Conservation (phyloP, 2,888 invertebrate genomes). For the Phania funesta region DNA sequence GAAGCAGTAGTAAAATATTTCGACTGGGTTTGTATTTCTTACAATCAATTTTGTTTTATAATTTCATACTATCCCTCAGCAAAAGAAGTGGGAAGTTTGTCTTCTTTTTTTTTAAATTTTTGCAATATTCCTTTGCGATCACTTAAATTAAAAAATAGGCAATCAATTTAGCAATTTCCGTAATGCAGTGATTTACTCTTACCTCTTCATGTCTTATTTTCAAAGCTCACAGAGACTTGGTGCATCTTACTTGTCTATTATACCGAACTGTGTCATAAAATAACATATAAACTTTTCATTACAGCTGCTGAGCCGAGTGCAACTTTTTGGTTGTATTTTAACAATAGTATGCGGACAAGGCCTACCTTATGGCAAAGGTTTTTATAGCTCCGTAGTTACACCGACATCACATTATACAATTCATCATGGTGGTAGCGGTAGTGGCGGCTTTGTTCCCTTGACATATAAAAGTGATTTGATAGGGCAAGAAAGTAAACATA, state of each 20-base stretch:
- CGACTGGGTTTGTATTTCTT: background rate
- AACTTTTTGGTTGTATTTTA: conserved; percentile 58
- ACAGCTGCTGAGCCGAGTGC: conserved; percentile 69
- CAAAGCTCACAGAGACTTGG: too few relatives aligned
- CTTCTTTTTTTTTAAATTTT: too few relatives aligned
- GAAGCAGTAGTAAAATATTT: background rate
- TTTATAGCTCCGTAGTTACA: conserved; percentile 71
- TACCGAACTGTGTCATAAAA: background rate
- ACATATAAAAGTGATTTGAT: conserved; percentile 72
- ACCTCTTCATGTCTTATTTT: too few relatives aligned
- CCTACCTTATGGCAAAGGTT: conserved; percentile 71
- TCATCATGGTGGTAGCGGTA: conserved; percentile 43
- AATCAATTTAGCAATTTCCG: too few relatives aligned
- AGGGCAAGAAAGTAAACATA: conserved; percentile 74
- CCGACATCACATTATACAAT: conserved; percentile 69
- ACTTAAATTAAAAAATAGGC: too few relatives aligned
- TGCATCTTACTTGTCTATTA: too few relatives aligned
- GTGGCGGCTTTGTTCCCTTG: conserved; percentile 65
- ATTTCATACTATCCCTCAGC: too few relatives aligned
- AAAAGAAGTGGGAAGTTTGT: too few relatives aligned
- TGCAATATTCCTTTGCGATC: too few relatives aligned
- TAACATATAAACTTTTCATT: conserved; percentile 36
- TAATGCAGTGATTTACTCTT: too few relatives aligned
- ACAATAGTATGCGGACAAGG: conserved; percentile 58
- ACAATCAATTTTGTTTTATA: background rate